Conservation (phyloP, 2,797 vertebrate species). For the Melanotaenia parkinsoni region DNA sequence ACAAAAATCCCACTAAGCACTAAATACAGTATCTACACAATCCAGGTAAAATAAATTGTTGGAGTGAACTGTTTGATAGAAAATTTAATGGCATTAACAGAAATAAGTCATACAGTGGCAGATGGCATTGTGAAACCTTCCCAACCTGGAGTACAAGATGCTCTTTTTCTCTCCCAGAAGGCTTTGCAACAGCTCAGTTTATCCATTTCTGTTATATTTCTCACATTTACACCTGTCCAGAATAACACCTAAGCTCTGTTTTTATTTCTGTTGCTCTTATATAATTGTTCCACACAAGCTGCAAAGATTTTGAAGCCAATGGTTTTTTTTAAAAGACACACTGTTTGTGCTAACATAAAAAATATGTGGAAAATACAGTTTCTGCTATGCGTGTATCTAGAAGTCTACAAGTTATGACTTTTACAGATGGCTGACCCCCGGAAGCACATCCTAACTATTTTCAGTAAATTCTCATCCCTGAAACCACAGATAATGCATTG, state of each 20-base stretch:
- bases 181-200: constrained; percentile 55
- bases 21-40: neutral
- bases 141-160: constrained; percentile 25
- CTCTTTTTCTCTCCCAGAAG: constrained; percentile 51
- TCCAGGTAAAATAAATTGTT: neutral
- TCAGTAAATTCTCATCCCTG: neutral
- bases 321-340: constrained; percentile 33
- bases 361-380: constrained; percentile 6
- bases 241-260: constrained; percentile 63
- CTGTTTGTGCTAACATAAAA: constrained; percentile 4
- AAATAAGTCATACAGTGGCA: constrained; percentile 20
- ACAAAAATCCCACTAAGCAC: neutral
- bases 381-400: constrained; percentile 5
- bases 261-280: constrained; percentile 60
- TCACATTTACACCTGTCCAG: constrained; percentile 73
- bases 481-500: neutral
- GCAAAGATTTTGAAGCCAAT: constrained; percentile 23
- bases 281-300: constrained; percentile 59
- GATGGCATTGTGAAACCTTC: constrained; percentile 40
- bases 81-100: neutral
- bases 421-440: neutral
- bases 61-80: neutral
- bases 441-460: too few relatives aligned
- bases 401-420: constrained; percentile 4
- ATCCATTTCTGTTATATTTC: constrained; percentile 59